Percentiles rank a stretch among this genome's conserved stretches.
These are phyloP conservation scores for Platanista minor DNA, from an alignment of 2,113 vertebrate species.

Conservation along the genomic window DNA sequence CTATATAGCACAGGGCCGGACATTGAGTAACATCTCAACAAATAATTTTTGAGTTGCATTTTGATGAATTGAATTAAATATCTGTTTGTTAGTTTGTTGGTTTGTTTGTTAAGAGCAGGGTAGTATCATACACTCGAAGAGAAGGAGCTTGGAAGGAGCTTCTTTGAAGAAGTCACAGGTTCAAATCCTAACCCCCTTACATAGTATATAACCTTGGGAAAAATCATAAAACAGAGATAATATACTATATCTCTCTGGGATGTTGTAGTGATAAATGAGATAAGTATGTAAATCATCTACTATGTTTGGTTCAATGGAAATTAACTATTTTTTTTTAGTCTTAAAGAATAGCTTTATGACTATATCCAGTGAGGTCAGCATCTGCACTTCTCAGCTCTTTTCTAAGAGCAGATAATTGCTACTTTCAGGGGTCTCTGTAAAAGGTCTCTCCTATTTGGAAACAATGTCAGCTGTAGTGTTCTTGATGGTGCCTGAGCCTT, in stretches of 20 bases:
- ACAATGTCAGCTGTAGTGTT: not conserved
- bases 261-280: not conserved
- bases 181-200: not conserved
- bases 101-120: not conserved
- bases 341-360: not conserved
- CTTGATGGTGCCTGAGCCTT: not conserved
- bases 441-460: not conserved
- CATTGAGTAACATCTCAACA: not conserved
- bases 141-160: not conserved
- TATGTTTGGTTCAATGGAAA: not conserved
- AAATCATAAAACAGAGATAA: constrained; percentile 15
- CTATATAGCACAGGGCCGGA: not conserved
- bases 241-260: not conserved
- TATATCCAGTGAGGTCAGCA: not conserved
- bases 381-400: not conserved
- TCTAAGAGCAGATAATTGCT: not conserved
- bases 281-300: not conserved
- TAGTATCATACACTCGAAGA: not conserved
- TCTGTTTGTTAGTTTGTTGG: not conserved
- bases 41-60: not conserved
- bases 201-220: not conserved
- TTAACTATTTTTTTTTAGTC: not conserved
- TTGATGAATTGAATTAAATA: not conserved
- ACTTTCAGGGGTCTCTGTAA: not conserved
- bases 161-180: not conserved